Base-by-base conservation (phyloP, 2,113 vertebrate genomes). In the Megalops atlanticus region DNA sequence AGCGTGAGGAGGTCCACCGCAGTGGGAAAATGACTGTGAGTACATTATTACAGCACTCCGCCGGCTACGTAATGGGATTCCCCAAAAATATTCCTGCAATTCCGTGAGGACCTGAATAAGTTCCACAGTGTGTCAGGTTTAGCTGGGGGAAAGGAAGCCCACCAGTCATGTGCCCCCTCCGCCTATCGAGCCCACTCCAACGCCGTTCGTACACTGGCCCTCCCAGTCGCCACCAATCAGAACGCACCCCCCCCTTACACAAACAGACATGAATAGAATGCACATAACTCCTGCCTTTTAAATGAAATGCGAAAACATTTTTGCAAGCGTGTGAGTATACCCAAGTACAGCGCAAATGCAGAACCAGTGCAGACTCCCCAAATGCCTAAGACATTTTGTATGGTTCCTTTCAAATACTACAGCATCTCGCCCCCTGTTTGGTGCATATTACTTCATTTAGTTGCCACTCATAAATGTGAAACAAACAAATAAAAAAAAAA, bases 1-100 rank as follows among this genome's bases (percentile, higher is more conserved):
- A 91, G 80, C 94, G 94, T 81, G 96, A 95, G 89, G 94, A 95
- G 92, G 93, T 92, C 83, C 95, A 95, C 88, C 86, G 85, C 76
- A 91, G 36, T 74, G 95, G 94, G 87, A 95, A 90, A 92, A 90
- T 94, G 89, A 94, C 89, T 41, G 95, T 97, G 92, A 97, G 96
- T 96, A 93, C 89, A 85, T 89, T 92, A 90, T 90, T 92, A 88
- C 93, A 89, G 79, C 89, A 89, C 88, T 89, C 80, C 73, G 69
- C 89, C 88, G 87, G 85, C 91, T 92, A 92, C 93, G 89, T 92
- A 92, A 93, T 85, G 91, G 92, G 90, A 90, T 92, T 92, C 92
- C 90, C 91, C 89, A 86, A 86, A 89, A 89, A 90, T 90, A 91
- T 89, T 88, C 81, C 84, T 83, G 86, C 87, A 87, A 89, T 90